Evolutionary conservation across 1,140 invertebrate genomes (phyloP), one percentile per base, ranked within the genome.

Genomic region (Hycleus phaleratus): DNA sequence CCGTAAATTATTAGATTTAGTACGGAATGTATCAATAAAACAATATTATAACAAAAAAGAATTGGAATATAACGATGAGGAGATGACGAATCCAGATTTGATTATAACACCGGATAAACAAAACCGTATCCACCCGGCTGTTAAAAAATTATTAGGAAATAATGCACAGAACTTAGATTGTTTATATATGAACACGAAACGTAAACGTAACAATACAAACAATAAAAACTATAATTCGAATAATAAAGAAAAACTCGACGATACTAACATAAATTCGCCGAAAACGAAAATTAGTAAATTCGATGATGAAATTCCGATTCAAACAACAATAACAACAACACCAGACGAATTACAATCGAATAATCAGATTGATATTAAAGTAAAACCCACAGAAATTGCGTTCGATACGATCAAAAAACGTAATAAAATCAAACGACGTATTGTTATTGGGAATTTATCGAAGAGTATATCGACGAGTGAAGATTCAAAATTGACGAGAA

Each of bases 361-460:
- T 26, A 50, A 50, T 10, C 11, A 60, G 24, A 39, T 40, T 26
- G 56, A 49, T 49, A 49, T 49, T 26, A 38, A 40, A 46, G 42
- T 54, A 51, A 57, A 45, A 38, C 42, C 39, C 43, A 32, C 32
- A 7, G 32, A 32, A 18, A 18, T 18, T 18, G 1, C 18, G 18
- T 18, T 32, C 4, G 32, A 32, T 4, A 32, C 32, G 1, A 54
- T 52, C 8, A 63, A 64, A 39, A 71, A 69, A 46, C 60, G 69
- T 52, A 64, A 68, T 48, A 71, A 72, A 63, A 58, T 49, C 7
- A 72, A 71, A 56, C 63, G 69, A 55, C 54, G 56, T 10, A 56
- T 90, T 50, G 76, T 88, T 46, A 76, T 90, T 69, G 91, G 92
- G 0, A 94, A 95, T 76, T 86, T 91, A 11, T 93, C 91, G 0